Percentiles rank a stretch among this genome's conserved stretches.
These are phyloP conservation scores for Delia radicum DNA, from an alignment of 1,140 invertebrate species.

Conservation along the genomic window DNA sequence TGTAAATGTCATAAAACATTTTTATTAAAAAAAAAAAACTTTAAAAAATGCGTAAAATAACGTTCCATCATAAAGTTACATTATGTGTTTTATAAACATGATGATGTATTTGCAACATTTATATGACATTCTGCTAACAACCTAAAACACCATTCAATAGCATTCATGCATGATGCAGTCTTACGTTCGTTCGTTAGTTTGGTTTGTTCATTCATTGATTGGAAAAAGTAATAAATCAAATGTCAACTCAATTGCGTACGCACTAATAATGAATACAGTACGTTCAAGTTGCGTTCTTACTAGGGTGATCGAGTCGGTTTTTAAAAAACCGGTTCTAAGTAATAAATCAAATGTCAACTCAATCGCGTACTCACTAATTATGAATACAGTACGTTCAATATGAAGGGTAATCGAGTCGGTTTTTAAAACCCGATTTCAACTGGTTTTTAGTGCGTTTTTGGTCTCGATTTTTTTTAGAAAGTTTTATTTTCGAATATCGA, in stretches of 20 bases:
- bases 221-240: constrained; percentile 14
- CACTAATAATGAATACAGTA: background rate
- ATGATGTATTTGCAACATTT: background rate
- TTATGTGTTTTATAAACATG: background rate
- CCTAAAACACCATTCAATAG: background rate
- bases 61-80: background rate
- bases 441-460: too few relatives aligned
- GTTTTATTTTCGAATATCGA: too few relatives aligned
- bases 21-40: background rate
- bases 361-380: too few relatives aligned
- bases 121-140: background rate
- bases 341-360: too few relatives aligned
- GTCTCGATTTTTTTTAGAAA: too few relatives aligned
- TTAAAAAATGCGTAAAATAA: constrained; percentile 17
- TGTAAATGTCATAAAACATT: constrained; percentile 15
- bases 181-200: background rate
- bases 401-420: too few relatives aligned
- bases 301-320: too few relatives aligned
- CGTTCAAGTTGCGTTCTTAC: too few relatives aligned
- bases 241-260: constrained; percentile 1
- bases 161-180: background rate
- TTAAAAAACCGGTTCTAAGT: too few relatives aligned
- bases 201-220: background rate
- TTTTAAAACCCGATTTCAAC: too few relatives aligned
- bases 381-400: too few relatives aligned